Conservation (phyloP, 2,113 vertebrate genomes). For the Platysteira castanea region DNA sequence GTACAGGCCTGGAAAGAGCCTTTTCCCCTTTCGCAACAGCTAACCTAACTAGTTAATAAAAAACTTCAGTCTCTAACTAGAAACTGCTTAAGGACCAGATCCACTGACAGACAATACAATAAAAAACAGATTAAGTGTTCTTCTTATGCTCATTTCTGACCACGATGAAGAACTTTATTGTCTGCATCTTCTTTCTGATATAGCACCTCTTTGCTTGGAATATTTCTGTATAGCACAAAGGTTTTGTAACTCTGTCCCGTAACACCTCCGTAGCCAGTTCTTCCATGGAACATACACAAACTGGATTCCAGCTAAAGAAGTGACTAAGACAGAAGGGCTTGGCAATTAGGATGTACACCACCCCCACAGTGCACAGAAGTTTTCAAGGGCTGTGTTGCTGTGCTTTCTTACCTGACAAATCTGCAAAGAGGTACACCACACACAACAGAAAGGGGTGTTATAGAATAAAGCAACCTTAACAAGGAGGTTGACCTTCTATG, state of each 20-base stretch:
- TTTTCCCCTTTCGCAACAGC: neutral
- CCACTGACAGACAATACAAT: neutral
- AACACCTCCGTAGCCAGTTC: neutral
- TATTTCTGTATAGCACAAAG: fast-evolving
- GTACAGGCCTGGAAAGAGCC: neutral
- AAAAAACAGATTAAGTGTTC: neutral
- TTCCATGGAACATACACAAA: neutral
- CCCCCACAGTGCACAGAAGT: neutral
- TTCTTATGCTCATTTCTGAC: neutral
- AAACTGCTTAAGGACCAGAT: neutral
- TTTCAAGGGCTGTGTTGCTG: neutral
- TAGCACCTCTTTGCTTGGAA: neutral
- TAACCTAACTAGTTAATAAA: neutral
- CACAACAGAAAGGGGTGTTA: neutral
- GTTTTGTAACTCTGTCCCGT: neutral
- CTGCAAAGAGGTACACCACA: neutral
- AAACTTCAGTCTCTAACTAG: neutral
- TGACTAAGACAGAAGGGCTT: neutral
- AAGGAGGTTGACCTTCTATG: neutral
- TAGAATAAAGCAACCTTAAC: neutral
- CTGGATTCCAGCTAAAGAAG: neutral
- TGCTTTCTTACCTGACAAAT: neutral
- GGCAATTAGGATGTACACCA: neutral
- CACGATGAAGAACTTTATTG: neutral
- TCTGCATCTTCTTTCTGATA: neutral